Evolutionary conservation across 2,888 invertebrate genomes (phyloP), one percentile per base, ranked within the genome.

Genomic region (Lysandra bellargus): DNA sequence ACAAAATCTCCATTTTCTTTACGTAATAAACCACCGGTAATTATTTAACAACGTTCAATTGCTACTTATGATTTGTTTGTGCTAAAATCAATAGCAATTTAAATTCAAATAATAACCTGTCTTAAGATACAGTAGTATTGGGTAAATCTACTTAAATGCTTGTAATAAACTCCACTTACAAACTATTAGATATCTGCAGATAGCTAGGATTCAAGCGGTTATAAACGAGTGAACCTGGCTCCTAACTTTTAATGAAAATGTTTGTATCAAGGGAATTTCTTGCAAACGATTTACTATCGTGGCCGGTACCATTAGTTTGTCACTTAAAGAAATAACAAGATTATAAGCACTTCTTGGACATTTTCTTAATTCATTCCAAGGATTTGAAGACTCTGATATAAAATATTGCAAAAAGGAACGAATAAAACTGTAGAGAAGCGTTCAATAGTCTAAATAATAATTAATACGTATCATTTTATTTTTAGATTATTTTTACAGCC

Each of bases 241-340:
- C 80, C 81, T 80, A 60, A 69, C 80, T 80, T 84, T 84, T 84
- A 84, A 83, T 84, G 82, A 81, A 80, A 83, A 82, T 82, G 85
- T 81, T 82, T 80, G 82, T 85, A 85, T 82, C 81, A 80, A 85
- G 85, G 76, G 60, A 80, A 80, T 81, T 81, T 82, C 82, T 80
- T 80, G 82, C 81, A 81, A 82, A 83, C 82, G 82, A 82, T 83
- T 81, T 78, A 79, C 77, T 87, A 87, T 91, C 89, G 88, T 30
- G 86, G 81, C 83, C 74, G 79, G 83, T 85, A 85, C 84, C 84
- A 80, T 83, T 80, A 73, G 83, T 86, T 85, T 87, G 85, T 86
- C 86, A 86, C 85, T 84, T 84, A 82, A 80, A 81, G 80, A 81
- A 78, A 12, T 30, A 64, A 64, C 12, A 64, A 64, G 30, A 30